These are phyloP conservation scores for Tadarida brasiliensis DNA, from an alignment of 2,797 vertebrate genomes.

Conservation along the genomic window DNA sequence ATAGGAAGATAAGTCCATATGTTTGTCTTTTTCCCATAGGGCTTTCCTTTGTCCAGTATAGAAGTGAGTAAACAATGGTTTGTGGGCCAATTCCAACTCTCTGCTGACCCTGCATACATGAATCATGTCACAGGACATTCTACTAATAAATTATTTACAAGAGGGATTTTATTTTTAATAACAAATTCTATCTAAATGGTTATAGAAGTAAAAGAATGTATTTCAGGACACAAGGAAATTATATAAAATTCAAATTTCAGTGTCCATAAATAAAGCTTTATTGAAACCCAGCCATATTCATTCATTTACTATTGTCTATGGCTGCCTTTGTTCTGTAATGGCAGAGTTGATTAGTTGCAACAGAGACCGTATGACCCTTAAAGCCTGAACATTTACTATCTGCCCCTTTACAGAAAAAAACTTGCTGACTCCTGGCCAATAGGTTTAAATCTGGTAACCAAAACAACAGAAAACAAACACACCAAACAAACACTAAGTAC, in stretches of 20 bases:
- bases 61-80: background rate
- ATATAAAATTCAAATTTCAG: slow-evolving; percentile 59
- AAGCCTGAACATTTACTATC: slow-evolving; percentile 18
- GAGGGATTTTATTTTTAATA: slow-evolving; percentile 41
- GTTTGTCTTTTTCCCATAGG: background rate
- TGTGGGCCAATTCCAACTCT: background rate
- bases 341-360: background rate
- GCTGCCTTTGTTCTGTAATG: background rate
- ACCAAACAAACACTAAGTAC: background rate
- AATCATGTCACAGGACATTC: slow-evolving; percentile 20
- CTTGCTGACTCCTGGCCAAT: background rate
- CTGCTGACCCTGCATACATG: background rate
- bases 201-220: slow-evolving; percentile 46
- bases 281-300: background rate
- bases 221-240: slow-evolving; percentile 35
- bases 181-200: slow-evolving; percentile 47
- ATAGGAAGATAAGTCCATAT: background rate
- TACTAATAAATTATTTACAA: slow-evolving; percentile 28
- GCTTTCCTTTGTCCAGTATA: background rate
- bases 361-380: background rate
- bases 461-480: slow-evolving; percentile 13
- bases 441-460: slow-evolving; percentile 40
- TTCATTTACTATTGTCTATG: background rate
- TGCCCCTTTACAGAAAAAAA: background rate
- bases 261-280: slow-evolving; percentile 38